Evolutionary conservation across 2,113 vertebrate genomes (phyloP).

Genomic region (Platysteira castanea): DNA sequence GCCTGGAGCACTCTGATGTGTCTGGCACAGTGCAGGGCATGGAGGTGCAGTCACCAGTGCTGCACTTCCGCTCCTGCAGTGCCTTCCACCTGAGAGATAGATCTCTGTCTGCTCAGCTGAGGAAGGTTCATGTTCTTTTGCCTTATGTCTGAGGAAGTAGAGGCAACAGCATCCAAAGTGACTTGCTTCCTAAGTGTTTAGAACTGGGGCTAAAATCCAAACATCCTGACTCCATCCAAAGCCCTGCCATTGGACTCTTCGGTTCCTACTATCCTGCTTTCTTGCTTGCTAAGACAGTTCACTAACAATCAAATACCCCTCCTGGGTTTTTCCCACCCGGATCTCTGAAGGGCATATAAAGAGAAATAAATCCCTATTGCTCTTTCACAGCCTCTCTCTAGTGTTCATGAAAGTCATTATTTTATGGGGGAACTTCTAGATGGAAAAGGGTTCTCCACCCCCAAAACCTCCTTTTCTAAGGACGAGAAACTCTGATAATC

Average conservation of each 20-base stretch:
- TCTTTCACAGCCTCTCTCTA: not conserved
- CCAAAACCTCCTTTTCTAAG: not conserved
- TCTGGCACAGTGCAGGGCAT: not conserved
- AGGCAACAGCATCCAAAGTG: not conserved
- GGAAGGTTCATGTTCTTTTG: not conserved
- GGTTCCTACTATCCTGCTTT: not conserved
- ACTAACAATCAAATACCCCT: not conserved
- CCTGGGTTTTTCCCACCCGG: not conserved
- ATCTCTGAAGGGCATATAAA: not conserved
- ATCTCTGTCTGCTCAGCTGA: not conserved
- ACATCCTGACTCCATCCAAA: not conserved
- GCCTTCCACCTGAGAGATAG: not conserved
- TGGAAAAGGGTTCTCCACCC: not conserved
- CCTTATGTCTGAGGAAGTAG: not conserved
- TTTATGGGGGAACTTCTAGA: not conserved
- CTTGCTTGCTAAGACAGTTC: not conserved
- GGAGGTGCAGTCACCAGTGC: not conserved
- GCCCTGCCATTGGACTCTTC: not conserved
- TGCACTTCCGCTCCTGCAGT: not conserved
- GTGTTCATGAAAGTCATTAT: not conserved
- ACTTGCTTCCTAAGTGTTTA: not conserved
- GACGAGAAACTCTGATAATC: not conserved
- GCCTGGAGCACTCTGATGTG: not conserved
- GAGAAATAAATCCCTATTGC: not conserved
- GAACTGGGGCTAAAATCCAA: not conserved